These are phyloP conservation scores for Balearica regulorum DNA, from an alignment of 2,797 vertebrate genomes.

Conservation along the genomic window DNA sequence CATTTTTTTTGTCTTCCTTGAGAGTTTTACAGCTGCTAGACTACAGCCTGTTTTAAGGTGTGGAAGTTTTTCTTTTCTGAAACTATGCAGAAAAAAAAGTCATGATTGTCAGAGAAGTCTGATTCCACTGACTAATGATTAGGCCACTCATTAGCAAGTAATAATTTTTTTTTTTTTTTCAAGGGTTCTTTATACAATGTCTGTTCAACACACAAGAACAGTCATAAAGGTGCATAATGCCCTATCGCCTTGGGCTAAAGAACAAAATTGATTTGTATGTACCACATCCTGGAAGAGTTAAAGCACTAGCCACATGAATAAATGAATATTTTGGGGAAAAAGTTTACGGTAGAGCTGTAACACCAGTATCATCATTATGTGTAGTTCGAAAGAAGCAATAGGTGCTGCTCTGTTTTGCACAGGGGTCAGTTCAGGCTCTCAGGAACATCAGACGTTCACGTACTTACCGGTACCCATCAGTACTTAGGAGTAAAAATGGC, in stretches of 20 bases:
- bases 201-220: neutral
- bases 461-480: neutral
- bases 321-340: neutral
- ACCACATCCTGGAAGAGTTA: neutral
- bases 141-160: neutral
- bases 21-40: neutral
- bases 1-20: neutral
- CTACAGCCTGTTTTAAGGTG: neutral
- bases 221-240: neutral
- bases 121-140: neutral
- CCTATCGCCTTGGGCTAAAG: neutral
- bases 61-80: neutral
- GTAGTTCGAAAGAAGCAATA: neutral
- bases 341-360: neutral
- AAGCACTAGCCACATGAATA: neutral
- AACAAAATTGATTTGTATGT: neutral
- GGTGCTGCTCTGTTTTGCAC: neutral
- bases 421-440: neutral
- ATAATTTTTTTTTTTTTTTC: neutral
- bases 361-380: neutral
- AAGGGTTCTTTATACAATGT: neutral
- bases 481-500: neutral
- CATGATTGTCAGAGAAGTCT: neutral
- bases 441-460: rapidly evolving
- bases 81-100: neutral